phyloP scores from a whole-genome alignment of 2,888 invertebrate species.

The Agonopterix subpropinquella region DNA sequence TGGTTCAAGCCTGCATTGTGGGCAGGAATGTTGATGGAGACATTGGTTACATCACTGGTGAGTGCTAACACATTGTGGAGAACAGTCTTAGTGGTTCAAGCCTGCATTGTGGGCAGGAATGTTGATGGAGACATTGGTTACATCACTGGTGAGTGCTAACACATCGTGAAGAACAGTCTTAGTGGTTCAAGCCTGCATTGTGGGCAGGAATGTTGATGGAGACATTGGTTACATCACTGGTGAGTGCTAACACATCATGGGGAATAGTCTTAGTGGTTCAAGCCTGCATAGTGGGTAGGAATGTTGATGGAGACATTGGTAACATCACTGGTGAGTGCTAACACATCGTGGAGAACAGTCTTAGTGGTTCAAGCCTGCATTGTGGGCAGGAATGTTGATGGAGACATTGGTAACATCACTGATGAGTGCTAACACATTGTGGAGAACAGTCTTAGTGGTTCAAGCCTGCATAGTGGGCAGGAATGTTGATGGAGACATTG shows the following conservation, averaged over 20 bases:
- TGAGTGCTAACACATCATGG: conserved; percentile 5
- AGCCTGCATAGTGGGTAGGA: conserved; percentile 26
- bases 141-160: conserved; percentile 29
- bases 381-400: conserved; percentile 23
- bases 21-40: conserved; percentile 23
- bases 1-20: conserved; percentile 23
- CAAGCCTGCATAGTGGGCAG: conserved; percentile 27
- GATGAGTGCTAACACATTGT: conserved; percentile 13
- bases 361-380: conserved; percentile 28
- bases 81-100: conserved; percentile 24
- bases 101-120: conserved; percentile 27
- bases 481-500: conserved; percentile 19
- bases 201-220: conserved; percentile 24
- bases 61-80: background rate
- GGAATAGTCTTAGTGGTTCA: conserved; percentile 23
- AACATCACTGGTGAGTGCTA: conserved; percentile 27
- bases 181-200: conserved; percentile 26
- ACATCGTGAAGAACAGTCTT: conserved; percentile 27
- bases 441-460: conserved; percentile 21
- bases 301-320: conserved; percentile 20
- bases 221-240: conserved; percentile 29
- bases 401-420: conserved; percentile 27
- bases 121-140: conserved; percentile 23
- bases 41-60: conserved; percentile 31
- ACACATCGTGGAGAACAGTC: conserved; percentile 9